phyloP scores from a whole-genome alignment of 1,140 invertebrate genomes.

The Nomia melanderi region DNA sequence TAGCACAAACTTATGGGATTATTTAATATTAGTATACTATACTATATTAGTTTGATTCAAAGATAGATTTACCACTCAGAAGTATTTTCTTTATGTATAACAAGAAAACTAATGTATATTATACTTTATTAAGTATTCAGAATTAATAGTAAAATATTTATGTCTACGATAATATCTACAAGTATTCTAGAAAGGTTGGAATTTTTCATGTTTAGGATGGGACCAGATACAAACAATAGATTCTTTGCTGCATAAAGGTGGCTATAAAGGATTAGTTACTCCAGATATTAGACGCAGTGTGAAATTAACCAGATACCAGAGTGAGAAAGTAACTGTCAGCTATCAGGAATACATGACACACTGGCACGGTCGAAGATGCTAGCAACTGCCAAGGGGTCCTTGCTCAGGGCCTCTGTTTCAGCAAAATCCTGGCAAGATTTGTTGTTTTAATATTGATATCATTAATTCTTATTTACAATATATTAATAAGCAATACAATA shows the following conservation, averaged over 20 bases:
- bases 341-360: constrained; percentile 91
- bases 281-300: constrained; percentile 92
- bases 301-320: constrained; percentile 96
- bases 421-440: constrained; percentile 60
- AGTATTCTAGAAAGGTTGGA: neutral
- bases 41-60: neutral
- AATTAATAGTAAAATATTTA: neutral
- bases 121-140: neutral
- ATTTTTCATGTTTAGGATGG: constrained; percentile 87
- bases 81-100: neutral
- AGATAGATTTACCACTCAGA: neutral
- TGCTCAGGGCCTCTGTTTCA: constrained; percentile 60
- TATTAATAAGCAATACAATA: constrained; percentile 66
- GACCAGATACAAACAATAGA: constrained; percentile 99
- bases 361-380: constrained; percentile 83
- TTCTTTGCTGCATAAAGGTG: constrained; percentile 98
- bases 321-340: constrained; percentile 91
- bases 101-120: neutral
- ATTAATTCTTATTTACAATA: constrained; percentile 66
- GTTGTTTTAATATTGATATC: constrained; percentile 68
- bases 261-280: constrained; percentile 95
- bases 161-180: neutral
- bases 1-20: too few relatives aligned
- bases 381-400: constrained; percentile 79
- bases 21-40: too few relatives aligned